phyloP scores from a whole-genome alignment of 2,888 invertebrate species.

The Philaethria dido region DNA sequence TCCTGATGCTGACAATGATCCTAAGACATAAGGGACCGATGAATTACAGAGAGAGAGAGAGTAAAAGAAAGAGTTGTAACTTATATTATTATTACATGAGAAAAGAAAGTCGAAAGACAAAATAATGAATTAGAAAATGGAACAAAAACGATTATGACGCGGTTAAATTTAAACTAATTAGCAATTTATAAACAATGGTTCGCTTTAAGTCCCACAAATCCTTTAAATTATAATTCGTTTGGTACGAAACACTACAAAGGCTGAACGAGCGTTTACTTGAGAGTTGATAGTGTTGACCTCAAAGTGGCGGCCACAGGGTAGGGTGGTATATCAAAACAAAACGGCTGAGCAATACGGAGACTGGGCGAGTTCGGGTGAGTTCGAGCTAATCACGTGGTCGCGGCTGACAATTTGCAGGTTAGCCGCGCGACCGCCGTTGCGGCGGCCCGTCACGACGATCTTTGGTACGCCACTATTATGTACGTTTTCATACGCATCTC shows the following conservation, averaged over 20 bases:
- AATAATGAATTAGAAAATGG: not conserved
- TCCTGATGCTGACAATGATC: too few species aligned
- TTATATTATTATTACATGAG: too few species aligned
- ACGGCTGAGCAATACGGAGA: constrained; percentile 38
- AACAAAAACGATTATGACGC: not conserved
- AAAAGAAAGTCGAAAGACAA: too few species aligned
- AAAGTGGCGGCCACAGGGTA: constrained; percentile 46
- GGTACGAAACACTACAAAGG: constrained; percentile 28
- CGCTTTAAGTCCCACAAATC: constrained; percentile 30
- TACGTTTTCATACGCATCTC: constrained; percentile 34
- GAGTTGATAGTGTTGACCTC: constrained; percentile 48
- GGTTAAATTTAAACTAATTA: constrained; percentile 13
- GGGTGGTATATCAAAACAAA: constrained; percentile 47
- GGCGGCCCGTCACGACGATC: constrained; percentile 46
- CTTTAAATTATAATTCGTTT: constrained; percentile 31
- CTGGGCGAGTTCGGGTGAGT: constrained; percentile 38
- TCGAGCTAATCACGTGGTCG: constrained; percentile 64
- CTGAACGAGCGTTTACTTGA: constrained; percentile 34
- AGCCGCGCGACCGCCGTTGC: constrained; percentile 57
- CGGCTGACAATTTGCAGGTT: constrained; percentile 66
- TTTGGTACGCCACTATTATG: constrained; percentile 46
- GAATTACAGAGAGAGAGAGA: too few species aligned
- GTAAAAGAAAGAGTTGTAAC: too few species aligned
- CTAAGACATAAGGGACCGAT: too few species aligned
- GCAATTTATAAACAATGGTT: not conserved